Conservation (phyloP, 2,888 invertebrate genomes). For the Bombyx huttoni region DNA sequence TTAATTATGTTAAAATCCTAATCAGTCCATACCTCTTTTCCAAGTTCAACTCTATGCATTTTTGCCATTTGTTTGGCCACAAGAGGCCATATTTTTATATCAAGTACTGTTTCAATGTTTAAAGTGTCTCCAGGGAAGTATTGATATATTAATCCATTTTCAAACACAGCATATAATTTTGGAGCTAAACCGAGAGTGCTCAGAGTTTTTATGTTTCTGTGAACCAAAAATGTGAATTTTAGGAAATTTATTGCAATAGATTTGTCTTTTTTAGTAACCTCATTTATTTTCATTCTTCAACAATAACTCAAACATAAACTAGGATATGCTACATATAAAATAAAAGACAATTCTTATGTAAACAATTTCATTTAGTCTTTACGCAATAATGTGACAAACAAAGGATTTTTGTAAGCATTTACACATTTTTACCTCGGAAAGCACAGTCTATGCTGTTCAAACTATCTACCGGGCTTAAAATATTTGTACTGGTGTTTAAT, state of each 20-base stretch:
- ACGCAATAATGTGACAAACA: too few species aligned
- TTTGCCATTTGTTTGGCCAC: constrained; percentile 88
- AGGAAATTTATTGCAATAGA: not conserved
- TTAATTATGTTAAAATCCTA: not conserved
- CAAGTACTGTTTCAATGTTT: constrained; percentile 74
- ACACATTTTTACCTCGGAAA: too few species aligned
- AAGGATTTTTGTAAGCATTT: too few species aligned
- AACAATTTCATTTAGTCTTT: too few species aligned
- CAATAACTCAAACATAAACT: too few species aligned
- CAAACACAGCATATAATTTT: constrained; percentile 89
- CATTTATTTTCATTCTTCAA: too few species aligned
- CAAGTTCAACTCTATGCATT: constrained; percentile 78
- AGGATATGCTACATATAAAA: too few species aligned
- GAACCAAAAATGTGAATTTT: constrained; percentile 1
- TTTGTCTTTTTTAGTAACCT: not conserved
- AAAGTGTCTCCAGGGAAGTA: constrained; percentile 88
- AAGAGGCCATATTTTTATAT: constrained; percentile 78
- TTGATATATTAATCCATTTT: constrained; percentile 94
- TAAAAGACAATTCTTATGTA: too few species aligned
- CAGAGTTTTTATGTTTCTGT: constrained; percentile 54
- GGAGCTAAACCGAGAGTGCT: constrained; percentile 86
- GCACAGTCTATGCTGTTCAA: too few species aligned
- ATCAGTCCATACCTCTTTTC: constrained; percentile 36
- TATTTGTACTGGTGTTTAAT: too few species aligned
- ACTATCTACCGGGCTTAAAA: too few species aligned